phyloP scores from a whole-genome alignment of 2,113 vertebrate genomes.

The Plecotus auritus region DNA sequence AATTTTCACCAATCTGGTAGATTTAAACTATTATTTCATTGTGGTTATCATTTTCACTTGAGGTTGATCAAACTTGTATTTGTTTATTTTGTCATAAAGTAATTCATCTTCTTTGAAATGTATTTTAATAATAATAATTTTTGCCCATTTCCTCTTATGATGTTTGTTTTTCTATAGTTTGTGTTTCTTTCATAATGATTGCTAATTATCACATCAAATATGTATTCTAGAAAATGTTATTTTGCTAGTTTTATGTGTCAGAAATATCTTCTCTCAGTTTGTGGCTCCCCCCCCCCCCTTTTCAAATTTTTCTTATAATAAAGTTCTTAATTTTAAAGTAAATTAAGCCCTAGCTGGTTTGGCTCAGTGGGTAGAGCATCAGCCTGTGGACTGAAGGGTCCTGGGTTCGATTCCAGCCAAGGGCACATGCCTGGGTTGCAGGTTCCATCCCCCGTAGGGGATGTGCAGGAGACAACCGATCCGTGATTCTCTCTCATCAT shows the following conservation, averaged over 20 bases:
- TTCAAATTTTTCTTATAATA: not conserved
- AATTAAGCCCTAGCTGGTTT: too few relatives aligned
- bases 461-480: too few relatives aligned
- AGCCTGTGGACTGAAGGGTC: too few relatives aligned
- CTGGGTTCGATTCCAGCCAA: too few relatives aligned
- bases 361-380: too few relatives aligned
- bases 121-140: not conserved
- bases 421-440: too few relatives aligned
- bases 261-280: not conserved
- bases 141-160: not conserved
- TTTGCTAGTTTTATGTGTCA: not conserved
- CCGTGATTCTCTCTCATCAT: too few relatives aligned
- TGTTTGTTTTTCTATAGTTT: not conserved
- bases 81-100: not conserved
- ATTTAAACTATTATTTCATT: not conserved
- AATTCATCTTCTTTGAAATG: not conserved
- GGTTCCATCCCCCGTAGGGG: too few relatives aligned
- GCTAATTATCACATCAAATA: not conserved
- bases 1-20: not conserved
- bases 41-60: not conserved
- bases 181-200: not conserved
- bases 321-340: not conserved
- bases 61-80: not conserved
- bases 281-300: not conserved
- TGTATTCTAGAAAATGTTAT: not conserved